phyloP scores from a whole-genome alignment of 2,888 invertebrate species.

The Euspilapteryx auroguttella region DNA sequence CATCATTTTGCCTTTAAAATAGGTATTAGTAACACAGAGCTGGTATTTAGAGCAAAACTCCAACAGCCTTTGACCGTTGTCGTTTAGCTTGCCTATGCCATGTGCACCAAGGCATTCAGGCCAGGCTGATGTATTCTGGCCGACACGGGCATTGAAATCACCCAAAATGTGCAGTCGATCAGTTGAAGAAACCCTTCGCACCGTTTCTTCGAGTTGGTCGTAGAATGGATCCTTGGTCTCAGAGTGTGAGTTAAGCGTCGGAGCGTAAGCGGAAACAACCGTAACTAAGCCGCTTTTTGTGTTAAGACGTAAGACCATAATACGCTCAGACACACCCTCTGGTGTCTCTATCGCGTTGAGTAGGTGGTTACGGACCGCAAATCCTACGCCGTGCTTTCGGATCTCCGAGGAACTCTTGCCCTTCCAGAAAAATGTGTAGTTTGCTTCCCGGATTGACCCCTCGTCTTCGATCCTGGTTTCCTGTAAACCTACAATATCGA shows the following conservation, averaged over 20 bases:
- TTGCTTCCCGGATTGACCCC: conserved; percentile 6
- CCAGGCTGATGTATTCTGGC: conserved; percentile 1
- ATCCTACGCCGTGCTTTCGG: conserved; percentile 8
- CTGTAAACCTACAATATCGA: conserved; percentile 8
- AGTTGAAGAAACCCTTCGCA: neutral
- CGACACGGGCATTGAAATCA: conserved; percentile 2
- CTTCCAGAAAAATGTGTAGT: conserved; percentile 7
- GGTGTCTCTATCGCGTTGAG: conserved; percentile 3
- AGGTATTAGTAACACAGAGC: conserved; percentile 9
- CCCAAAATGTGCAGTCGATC: neutral
- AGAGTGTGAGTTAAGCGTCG: conserved; percentile 4
- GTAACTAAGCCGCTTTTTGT: conserved; percentile 4
- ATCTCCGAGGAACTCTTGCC: conserved; percentile 1
- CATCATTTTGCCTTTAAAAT: conserved; percentile 6
- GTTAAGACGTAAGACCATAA: conserved; percentile 5
- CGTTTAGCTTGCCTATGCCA: conserved; percentile 1
- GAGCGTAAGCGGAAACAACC: conserved; percentile 7
- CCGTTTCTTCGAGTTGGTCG: neutral
- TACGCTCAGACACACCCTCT: conserved; percentile 5
- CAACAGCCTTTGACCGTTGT: conserved; percentile 5
- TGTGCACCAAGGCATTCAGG: neutral
- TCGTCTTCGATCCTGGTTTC: conserved; percentile 8
- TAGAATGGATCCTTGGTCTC: conserved; percentile 3
- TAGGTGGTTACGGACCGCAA: conserved; percentile 7
- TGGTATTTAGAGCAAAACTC: conserved; percentile 7